Base-by-base conservation (phyloP, 2,113 vertebrate species). In the Hymenochirus boettgeri region DNA sequence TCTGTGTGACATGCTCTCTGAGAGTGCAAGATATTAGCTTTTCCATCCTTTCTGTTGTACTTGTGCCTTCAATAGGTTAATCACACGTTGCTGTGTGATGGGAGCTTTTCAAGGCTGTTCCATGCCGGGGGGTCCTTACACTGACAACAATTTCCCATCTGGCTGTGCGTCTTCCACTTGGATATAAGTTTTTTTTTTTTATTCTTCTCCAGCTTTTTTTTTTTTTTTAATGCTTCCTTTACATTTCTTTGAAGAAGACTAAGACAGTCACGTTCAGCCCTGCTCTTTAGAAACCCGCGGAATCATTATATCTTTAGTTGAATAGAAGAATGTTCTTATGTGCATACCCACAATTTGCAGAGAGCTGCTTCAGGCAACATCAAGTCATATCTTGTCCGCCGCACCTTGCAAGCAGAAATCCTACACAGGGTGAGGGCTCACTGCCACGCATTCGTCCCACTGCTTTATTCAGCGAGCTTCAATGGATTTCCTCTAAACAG, bases 111-210 rank as follows among this genome's bases (percentile, higher is more conserved):
- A 48, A 65, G 62, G 23, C 26, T 29, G 52, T 19, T 46, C 25
- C 62, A 33, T 25, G 37, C 13, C 47, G 29, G 62, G 52, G 45
- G 64, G 45, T 10, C 35, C 31, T 57, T 9, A 7, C 54, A n/a
- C 63, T 66, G 63, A 66, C 55, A 58, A 45, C 64, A 66, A 25
- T 65, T 54, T 48, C 54, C 21, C 55, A 45, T 26, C 64, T 66
- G 64, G 53, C 62, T 25, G 62, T 46, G 39, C n/a, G n/a, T n/a
- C 13, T 61, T 61, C 46, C 31, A 61, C 27, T 31, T 18, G 46
- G 22, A 51, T 50, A 66, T 48, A 65, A 47, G 42, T 13, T 35
- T 48, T 33, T 18, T 56, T 48, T 18, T 23, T 56, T 24, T 42
- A 18, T 47, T 21, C 21, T 9, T 18, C 3, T 66, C 50, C 33